Percentiles rank a stretch among this genome's conserved stretches.
These are phyloP conservation scores for Tanypteryx hageni DNA, from an alignment of 2,888 invertebrate genomes.

Conservation along the genomic window DNA sequence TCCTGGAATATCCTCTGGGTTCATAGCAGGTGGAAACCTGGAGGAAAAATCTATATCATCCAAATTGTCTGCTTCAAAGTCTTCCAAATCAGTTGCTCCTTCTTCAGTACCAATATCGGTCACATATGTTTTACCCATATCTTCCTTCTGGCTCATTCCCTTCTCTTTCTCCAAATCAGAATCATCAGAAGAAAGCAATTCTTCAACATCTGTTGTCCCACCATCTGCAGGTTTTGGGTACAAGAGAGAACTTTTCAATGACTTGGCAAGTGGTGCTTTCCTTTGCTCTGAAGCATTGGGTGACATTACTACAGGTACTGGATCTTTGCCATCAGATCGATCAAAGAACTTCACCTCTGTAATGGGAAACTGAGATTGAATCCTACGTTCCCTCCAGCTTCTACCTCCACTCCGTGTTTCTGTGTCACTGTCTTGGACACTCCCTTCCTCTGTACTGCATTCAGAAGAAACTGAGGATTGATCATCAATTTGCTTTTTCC, in stretches of 20 bases:
- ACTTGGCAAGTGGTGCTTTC: neutral
- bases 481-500: slow-evolving; percentile 18
- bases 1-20: slow-evolving; percentile 69
- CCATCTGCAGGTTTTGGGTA: slow-evolving; percentile 70
- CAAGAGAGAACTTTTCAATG: neutral
- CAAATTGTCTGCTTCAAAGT: slow-evolving; percentile 68
- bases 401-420: slow-evolving; percentile 65
- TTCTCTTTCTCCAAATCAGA: neutral
- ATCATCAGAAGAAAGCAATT: slow-evolving; percentile 73
- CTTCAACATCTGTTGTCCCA: slow-evolving; percentile 76
- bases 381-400: slow-evolving; percentile 44
- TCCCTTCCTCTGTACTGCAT: slow-evolving; percentile 73
- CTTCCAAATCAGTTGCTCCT: slow-evolving; percentile 74
- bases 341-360: slow-evolving; percentile 55
- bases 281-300: neutral
- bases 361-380: neutral
- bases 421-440: slow-evolving; percentile 60
- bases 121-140: neutral
- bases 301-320: slow-evolving; percentile 45
- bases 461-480: slow-evolving; percentile 68
- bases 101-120: slow-evolving; percentile 69
- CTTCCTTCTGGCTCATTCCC: neutral
- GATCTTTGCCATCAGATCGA: slow-evolving; percentile 35
- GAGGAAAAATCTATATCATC: slow-evolving; percentile 68
- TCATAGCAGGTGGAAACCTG: slow-evolving; percentile 67